phyloP scores from a whole-genome alignment of 2,888 invertebrate species.

The Coleophora flavipennella region DNA sequence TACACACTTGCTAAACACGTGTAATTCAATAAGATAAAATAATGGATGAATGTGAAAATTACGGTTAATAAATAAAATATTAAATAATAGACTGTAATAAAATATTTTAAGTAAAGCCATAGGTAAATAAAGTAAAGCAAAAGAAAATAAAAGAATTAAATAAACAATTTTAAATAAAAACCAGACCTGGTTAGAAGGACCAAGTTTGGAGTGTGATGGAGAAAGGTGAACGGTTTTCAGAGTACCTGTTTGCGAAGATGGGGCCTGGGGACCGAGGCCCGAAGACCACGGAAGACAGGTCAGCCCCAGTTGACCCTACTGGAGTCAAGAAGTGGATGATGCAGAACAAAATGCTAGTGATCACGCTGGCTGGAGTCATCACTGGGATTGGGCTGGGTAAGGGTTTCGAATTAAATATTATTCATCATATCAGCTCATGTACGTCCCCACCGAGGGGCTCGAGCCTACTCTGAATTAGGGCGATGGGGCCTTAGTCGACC shows the following conservation, averaged over 20 bases:
- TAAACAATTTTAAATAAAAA: conserved; percentile 1
- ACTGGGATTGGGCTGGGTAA: conserved; percentile 82
- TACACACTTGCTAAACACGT: not conserved
- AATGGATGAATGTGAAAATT: no score
- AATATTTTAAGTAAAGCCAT: not conserved
- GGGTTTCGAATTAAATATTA: conserved; percentile 14
- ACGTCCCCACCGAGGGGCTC: no score
- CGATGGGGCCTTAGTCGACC: no score
- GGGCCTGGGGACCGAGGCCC: conserved; percentile 76
- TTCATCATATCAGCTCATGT: no score
- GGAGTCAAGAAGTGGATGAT: conserved; percentile 78
- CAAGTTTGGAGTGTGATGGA: conserved; percentile 64
- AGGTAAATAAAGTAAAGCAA: not conserved
- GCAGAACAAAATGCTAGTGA: conserved; percentile 84
- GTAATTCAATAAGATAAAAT: no score
- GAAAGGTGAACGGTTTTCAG: conserved; percentile 80
- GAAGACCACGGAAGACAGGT: conserved; percentile 74
- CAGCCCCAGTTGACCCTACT: conserved; percentile 77
- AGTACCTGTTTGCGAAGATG: conserved; percentile 87
- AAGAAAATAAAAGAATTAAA: not conserved
- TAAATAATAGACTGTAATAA: not conserved
- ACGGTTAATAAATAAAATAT: no score
- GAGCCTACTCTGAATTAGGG: no score
- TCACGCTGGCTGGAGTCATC: conserved; percentile 85
- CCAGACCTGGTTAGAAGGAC: conserved; percentile 29